Percentiles rank a stretch among this genome's conserved stretches.
Conservation (phyloP, 2,113 vertebrate genomes). For the Amphilophus citrinellus region DNA sequence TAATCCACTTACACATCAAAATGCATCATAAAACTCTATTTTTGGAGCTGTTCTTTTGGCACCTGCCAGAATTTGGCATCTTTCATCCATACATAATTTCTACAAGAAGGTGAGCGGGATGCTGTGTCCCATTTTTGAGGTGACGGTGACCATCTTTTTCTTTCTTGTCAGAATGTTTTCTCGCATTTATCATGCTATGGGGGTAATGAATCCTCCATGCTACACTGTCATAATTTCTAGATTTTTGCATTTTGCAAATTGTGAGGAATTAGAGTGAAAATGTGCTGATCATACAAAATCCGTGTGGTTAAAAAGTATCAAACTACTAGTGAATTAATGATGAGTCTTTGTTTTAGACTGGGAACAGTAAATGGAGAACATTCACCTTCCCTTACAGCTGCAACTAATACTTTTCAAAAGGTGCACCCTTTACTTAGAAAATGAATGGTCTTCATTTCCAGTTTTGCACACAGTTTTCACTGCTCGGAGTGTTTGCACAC, state of each 20-base stretch:
- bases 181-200: neutral
- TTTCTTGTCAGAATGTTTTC: neutral
- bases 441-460: too few relatives aligned
- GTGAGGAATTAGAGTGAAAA: too few relatives aligned
- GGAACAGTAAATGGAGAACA: too few relatives aligned
- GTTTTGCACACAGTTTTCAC: too few relatives aligned
- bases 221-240: slow-evolving; percentile 3
- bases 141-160: neutral
- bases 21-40: slow-evolving; percentile 16
- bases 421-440: too few relatives aligned
- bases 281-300: too few relatives aligned
- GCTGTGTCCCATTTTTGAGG: neutral
- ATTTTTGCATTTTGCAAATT: neutral
- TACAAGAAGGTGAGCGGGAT: neutral
- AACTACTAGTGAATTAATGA: too few relatives aligned
- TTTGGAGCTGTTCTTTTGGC: neutral
- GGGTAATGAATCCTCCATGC: slow-evolving; percentile 10
- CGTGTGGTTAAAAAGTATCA: too few relatives aligned
- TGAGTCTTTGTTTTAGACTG: too few relatives aligned
- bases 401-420: too few relatives aligned
- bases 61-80: neutral
- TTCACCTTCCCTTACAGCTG: too few relatives aligned
- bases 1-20: slow-evolving; percentile 57
- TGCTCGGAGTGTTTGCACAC: neutral
- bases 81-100: neutral